Conservation (phyloP, 2,888 invertebrate genomes). For the Agrenia bidenticulata region DNA sequence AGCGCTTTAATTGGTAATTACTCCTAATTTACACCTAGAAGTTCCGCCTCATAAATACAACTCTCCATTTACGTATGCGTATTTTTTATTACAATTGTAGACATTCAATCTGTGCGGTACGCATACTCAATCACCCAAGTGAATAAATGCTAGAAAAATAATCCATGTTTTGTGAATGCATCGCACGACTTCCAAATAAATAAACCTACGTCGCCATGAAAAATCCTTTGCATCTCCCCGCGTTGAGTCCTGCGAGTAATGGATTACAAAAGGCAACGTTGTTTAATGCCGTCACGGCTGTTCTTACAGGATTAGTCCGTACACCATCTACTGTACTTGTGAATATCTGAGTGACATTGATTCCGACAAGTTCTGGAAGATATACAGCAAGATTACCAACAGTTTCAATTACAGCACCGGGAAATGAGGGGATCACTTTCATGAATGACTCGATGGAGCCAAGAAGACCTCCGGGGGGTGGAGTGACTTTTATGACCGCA, state of each 20-base stretch:
- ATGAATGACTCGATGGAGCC: slow-evolving; percentile 2
- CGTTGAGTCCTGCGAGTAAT: background rate
- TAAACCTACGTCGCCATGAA: background rate
- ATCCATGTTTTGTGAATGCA: too few species aligned
- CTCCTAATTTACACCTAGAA: too few species aligned
- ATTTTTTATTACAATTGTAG: too few species aligned
- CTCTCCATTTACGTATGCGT: too few species aligned
- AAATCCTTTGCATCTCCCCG: slow-evolving; percentile 7
- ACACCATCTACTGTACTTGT: background rate
- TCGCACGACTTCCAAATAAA: background rate
- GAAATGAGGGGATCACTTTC: slow-evolving; percentile 8
- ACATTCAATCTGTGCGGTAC: too few species aligned
- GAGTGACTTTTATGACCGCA: background rate
- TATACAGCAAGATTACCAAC: background rate
- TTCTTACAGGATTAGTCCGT: background rate
- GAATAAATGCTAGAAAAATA: too few species aligned
- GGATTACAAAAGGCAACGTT: slow-evolving; percentile 16
- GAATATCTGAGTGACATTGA: slow-evolving; percentile 1
- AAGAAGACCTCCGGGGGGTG: background rate
- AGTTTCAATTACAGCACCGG: background rate
- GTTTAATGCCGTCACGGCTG: slow-evolving; percentile 1
- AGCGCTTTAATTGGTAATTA: too few species aligned
- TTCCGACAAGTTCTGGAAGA: background rate
- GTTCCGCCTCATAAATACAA: too few species aligned
- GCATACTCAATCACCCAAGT: too few species aligned